Evolutionary conservation across 2,113 vertebrate species (phyloP), one percentile per base, ranked within the genome.

Genomic region (Leuciscus idus): DNA sequence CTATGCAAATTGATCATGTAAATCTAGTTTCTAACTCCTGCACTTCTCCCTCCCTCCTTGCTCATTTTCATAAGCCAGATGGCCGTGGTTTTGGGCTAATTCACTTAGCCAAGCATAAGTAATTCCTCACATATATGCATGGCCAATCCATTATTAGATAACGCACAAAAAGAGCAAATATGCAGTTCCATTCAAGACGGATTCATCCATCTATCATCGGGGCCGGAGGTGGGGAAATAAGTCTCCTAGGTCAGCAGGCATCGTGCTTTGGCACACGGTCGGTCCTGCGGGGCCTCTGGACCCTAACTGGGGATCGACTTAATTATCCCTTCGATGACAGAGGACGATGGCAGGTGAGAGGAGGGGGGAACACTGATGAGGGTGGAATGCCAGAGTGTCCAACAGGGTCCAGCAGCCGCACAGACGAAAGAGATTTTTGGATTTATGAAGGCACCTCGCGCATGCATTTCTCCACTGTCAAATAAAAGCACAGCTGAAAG

Each of bases 11-110:
- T 88, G 80, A 30, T 84, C 91, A 92, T 93, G 89, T 87, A 90
- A 92, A 92, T 92, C 73, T 82, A 68, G 68, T 80, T 84, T 84
- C 80, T 72, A 21, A 85, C 77, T 33, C 81, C 72, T 76, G 46
- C 70, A 50, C 15, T 26, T 72, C 39, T 85, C 74, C 57, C 75
- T 55, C 72, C 39, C 84, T 77, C 61, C 75, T 68, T 62, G 36
- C 59, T 82, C 61, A 82, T 70, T 85, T 90, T 86, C 89, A 84
- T 84, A 86, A 91, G 90, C 91, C 94, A 95, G 93, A 95, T 95
- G 94, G 93, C 84, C 89, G 55, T 90, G 91, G 92, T 93, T 94
- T 86, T 87, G 91, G 92, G 87, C 57, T 92, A 93, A 93, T 92
- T 92, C 90, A 90, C 74, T 92, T 90, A 92, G 92, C 89, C 87